Base-by-base conservation (phyloP, 2,888 invertebrate species). In the Dasysyrphus tricinctus region DNA sequence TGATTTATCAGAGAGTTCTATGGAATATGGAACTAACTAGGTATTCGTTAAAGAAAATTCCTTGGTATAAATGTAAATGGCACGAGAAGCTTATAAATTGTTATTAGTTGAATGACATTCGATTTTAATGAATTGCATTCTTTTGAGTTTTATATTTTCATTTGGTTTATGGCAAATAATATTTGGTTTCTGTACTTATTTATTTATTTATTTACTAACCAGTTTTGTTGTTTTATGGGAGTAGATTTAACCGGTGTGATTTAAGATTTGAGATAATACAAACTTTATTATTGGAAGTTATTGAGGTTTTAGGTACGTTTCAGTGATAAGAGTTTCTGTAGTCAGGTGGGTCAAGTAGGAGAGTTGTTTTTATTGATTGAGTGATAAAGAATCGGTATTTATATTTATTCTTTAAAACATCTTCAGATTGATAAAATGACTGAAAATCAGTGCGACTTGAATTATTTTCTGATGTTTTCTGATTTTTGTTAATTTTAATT, bases 261-360 rank as follows among this genome's bases (percentile, higher is more conserved):
- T 16, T 51, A 37, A 14, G 19, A 9, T 24, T 34, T 47, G 6
- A 57, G 16, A 39, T 39, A 39, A 57, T 9, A 12, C 11, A 7
- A 39, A 59, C 19, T 6, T 39, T n/a, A 37, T 57, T 57, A n/a
- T 16, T 59, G 59, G 19, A 12, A 16, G 8, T 32, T 67, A 14
- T 34, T 16, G 49, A 34, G 19, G 11, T 69, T 69, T 32, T 6
- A n/a, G n/a, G n/a, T n/a, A 42, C 6, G 16, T 63, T 44, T 63
- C n/a, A 24, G n/a, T 12, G 67, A 69, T 51, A 69, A 67, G 51
- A 37, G 8, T 32, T 51, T 51, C 14, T 69, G 37, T 39, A 51
- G 67, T 37, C 39, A 51, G 67, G 51, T 69, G 67, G 67, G 37
- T 69, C 67, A 69, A 69, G 67, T 39, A 32, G 42, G 12, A 19